Evolutionary conservation across 2,888 invertebrate genomes (phyloP).

Genomic region (Cheilosia soror): DNA sequence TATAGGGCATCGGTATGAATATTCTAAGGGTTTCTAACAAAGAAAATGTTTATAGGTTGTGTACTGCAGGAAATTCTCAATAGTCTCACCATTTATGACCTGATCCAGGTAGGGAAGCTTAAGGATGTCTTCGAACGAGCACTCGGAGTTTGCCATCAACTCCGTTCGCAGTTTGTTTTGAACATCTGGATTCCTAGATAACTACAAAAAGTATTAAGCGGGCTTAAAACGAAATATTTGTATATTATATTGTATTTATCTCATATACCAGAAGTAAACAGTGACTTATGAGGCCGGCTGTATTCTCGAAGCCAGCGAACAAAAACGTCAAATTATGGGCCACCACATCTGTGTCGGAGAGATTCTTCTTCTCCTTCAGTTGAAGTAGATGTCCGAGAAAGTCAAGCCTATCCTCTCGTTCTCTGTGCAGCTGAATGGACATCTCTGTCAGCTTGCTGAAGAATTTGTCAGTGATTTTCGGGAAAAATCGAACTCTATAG

Average conservation of each 20-base stretch:
- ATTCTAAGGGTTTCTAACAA: constrained; percentile 80
- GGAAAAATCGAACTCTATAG: constrained; percentile 58
- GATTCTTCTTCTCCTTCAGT: constrained; percentile 75
- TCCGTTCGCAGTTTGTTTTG: constrained; percentile 79
- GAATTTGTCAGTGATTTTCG: constrained; percentile 60
- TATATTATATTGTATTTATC: too few species aligned
- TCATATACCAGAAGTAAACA: constrained; percentile 78
- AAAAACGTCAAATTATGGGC: constrained; percentile 78
- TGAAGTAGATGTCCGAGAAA: constrained; percentile 76
- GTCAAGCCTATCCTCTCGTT: constrained; percentile 72
- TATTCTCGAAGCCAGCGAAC: constrained; percentile 79
- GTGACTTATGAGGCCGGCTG: constrained; percentile 77
- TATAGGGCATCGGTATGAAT: constrained; percentile 76
- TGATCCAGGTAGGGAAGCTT: constrained; percentile 80
- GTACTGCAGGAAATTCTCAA: too few species aligned
- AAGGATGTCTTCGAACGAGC: constrained; percentile 77
- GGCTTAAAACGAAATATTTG: too few species aligned
- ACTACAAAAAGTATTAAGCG: constrained; percentile 52
- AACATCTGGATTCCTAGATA: constrained; percentile 76
- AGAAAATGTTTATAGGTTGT: background rate
- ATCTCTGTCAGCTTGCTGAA: constrained; percentile 69
- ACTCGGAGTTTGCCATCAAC: constrained; percentile 74
- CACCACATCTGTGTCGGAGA: constrained; percentile 77
- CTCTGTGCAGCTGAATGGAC: constrained; percentile 63
- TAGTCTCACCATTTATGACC: constrained; percentile 77